Base-by-base conservation (phyloP, 2,113 vertebrate species). In the Glaucidium brasilianum region DNA sequence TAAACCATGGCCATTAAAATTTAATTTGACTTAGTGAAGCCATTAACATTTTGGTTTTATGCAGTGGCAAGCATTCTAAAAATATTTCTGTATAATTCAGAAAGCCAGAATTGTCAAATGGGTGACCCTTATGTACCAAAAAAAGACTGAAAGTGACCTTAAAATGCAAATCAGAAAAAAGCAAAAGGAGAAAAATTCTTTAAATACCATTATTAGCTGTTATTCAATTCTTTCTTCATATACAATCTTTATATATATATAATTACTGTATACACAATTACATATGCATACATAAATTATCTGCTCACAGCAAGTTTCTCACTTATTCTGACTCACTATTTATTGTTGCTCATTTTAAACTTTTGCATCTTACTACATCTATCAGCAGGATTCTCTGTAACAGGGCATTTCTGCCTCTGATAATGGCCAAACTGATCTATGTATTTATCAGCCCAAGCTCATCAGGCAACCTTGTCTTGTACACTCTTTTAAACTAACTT, bases 11-110 rank as follows among this genome's bases (percentile, higher is more conserved):
- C 18, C 88, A 97, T 97, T 97, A 97, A 97, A 96, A 96, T 97
- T 97, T 97, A 97, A 97, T 97, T 97, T 97, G 82, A 97, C 91
- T 96, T 93, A 85, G 92, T 71, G 85, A 97, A 94, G 80, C 71
- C 80, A 97, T 97, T 97, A 97, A 96, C 90, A 95, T 95, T 95
- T 92, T 73, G 50, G 63, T 85, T 96, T 97, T 89, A 95, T 93
- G 95, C 89, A 95, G 86, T 66, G 34, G 80, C 74, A 96, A 93
- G 96, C 95, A 93, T 92, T 97, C 90, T 83, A 89, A 96, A 97
- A 96, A 94, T 95, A 95, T 96, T 93, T 86, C 59, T 21, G 59
- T 94, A 85, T 85, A 92, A 93, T 91, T 96, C 85, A 96, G 69
- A 92, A 95, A 63, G 58, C 17, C 37, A 41, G n/a, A 88, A 83